Percentiles rank a stretch among this genome's conserved stretches.
Conservation (phyloP, 37 sponge, comb jelly and placozoan genomes). For the Cladorhizidae sp. region DNA sequence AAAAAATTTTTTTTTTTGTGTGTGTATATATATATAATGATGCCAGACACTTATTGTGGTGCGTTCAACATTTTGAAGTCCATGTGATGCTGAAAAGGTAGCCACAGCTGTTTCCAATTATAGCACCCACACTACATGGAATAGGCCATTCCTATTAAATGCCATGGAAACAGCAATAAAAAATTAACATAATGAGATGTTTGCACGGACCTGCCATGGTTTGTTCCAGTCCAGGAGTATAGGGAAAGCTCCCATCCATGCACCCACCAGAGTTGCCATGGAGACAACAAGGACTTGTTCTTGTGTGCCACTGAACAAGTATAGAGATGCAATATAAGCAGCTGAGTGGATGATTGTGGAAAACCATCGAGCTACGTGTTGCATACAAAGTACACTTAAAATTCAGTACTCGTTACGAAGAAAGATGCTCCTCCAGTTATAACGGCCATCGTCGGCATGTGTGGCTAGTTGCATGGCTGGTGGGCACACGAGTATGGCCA, state of each 20-base stretch:
- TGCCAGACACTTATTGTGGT: neutral
- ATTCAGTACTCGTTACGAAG: constrained; percentile 23
- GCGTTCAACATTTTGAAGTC: neutral
- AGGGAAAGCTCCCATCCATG: constrained; percentile 78
- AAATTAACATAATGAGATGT: neutral
- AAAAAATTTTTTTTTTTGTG: too few relatives aligned
- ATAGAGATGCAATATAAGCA: too few relatives aligned
- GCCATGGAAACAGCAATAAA: neutral
- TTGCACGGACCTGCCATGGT: constrained; percentile 75
- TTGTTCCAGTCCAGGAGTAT: constrained; percentile 82
- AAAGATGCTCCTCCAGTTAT: constrained; percentile 20
- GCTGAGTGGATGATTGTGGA: too few relatives aligned
- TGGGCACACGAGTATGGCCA: constrained; percentile 12
- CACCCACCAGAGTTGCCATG: constrained; percentile 46
- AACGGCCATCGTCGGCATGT: neutral
- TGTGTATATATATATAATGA: too few relatives aligned
- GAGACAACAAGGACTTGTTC: constrained; percentile 12
- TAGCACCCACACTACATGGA: constrained; percentile 69
- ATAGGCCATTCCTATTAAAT: constrained; percentile 79
- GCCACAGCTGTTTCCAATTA: constrained; percentile 5
- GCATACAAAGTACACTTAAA: too few relatives aligned
- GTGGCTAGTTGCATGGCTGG: constrained; percentile 20
- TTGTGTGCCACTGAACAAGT: neutral
- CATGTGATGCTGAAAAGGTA: neutral
- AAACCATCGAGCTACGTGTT: too few relatives aligned